Evolutionary conservation across 2,888 invertebrate genomes (phyloP).

Genomic region (Emmelina monodactyla): DNA sequence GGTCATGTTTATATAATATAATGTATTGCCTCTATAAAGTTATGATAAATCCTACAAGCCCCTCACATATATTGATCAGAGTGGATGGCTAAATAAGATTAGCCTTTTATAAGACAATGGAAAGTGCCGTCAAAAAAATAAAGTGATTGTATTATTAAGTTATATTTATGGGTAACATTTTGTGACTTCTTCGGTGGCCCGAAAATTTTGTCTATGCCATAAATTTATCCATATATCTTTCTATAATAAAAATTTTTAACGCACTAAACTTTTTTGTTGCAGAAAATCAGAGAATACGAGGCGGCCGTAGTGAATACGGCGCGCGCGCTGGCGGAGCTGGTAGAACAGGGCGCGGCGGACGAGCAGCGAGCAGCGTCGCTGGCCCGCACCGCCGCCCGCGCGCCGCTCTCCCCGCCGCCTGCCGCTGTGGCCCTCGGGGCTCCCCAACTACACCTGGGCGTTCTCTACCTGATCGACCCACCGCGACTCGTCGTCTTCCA

Average conservation of each 20-base stretch:
- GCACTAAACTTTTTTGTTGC: constrained; percentile 9
- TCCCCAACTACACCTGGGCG: constrained; percentile 55
- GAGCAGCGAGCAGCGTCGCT: constrained; percentile 45
- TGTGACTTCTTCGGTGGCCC: no score
- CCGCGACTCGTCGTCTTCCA: constrained; percentile 48
- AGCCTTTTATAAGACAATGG: no score
- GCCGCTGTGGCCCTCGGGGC: constrained; percentile 58
- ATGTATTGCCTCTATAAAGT: no score
- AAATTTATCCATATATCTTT: no score
- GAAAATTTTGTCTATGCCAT: no score
- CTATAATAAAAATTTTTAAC: neutral
- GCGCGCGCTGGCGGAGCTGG: constrained; percentile 51
- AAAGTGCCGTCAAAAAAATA: no score
- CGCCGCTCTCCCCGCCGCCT: constrained; percentile 42
- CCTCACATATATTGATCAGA: no score
- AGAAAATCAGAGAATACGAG: constrained; percentile 53
- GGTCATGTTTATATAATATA: no score
- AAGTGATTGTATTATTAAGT: no score
- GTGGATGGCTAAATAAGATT: no score
- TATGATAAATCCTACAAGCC: no score
- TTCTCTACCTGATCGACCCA: constrained; percentile 49
- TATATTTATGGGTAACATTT: no score
- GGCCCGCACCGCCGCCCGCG: constrained; percentile 48
- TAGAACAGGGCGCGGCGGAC: constrained; percentile 46
- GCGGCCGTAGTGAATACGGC: constrained; percentile 49